Conservation (phyloP, 2,113 vertebrate genomes). For the Heptranchias perlo region DNA sequence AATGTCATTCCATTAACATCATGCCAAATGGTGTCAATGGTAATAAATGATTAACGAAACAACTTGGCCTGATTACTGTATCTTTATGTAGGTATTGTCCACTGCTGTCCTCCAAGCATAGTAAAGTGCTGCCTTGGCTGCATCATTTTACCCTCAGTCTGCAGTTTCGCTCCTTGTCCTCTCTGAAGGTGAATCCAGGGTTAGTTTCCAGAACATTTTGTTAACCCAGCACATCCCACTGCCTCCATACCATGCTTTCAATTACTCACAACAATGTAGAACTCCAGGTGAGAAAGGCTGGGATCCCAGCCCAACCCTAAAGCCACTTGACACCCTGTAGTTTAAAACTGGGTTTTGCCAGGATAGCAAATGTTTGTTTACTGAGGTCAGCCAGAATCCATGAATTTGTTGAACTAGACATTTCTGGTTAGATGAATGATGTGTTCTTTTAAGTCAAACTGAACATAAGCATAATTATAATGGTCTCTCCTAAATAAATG, state of each 20-base stretch:
- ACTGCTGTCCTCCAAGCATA: neutral
- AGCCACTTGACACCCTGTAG: neutral
- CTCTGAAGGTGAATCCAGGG: neutral
- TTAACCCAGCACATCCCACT: neutral
- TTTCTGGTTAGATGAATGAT: neutral
- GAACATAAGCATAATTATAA: neutral
- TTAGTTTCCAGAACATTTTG: neutral
- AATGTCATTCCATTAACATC: slow-evolving; percentile 4
- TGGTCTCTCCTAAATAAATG: neutral
- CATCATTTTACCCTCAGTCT: neutral
- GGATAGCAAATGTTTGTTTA: neutral
- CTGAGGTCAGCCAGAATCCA: slow-evolving; percentile 7
- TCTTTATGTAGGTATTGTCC: neutral
- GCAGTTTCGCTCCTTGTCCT: too few species aligned
- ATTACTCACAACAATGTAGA: neutral
- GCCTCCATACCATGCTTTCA: neutral
- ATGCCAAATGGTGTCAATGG: neutral
- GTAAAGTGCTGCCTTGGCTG: neutral
- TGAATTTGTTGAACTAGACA: neutral
- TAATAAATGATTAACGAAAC: slow-evolving; percentile 2
- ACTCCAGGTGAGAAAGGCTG: neutral
- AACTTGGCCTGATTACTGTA: neutral
- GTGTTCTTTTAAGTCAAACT: neutral
- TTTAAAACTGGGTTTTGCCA: neutral
- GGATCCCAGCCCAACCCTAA: neutral